Base-by-base conservation (phyloP, 2,113 vertebrate genomes). In the Semicossyphus pulcher region DNA sequence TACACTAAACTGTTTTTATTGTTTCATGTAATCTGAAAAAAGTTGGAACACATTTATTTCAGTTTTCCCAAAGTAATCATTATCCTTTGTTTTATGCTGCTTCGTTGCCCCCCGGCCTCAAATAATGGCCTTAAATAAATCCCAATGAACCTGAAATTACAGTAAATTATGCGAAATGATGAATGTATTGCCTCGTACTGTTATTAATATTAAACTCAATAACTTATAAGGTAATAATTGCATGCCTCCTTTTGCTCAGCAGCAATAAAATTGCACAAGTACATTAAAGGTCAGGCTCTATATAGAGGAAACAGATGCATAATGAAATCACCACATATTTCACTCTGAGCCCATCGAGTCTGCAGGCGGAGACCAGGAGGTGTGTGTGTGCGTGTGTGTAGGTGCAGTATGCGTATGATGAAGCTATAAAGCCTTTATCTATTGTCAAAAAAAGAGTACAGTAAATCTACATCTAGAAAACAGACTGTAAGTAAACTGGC, bases 271-370 rank as follows among this genome's bases (percentile, higher is more conserved):
- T 44, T 78, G 59, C 75, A 76, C 67, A 84, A 59, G 60, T 73
- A 66, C 84, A 83, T 70, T 85, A 90, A 89, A 90, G 86, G 89
- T 88, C 76, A 87, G 63, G 54, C 75, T 39, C 51, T 63, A 16
- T 66, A 26, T 73, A 54, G 12, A 15, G 57, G 80, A 89, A 89
- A 76, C 69, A 75, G 75, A 79, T 75, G 84, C 80, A 72, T 80
- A 86, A 89, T 88, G 72, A 80, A 76, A 81, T 72, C 66, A 63
- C 12, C 54, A 67, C 81, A 81, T 77, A 74, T 84, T 81, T 85
- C 66, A 77, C 39, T 69, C 78, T 44, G 54, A 86, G 79, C 65
- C 68, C 78, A 76, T 26, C 54, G 76, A 83, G 78, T 70, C 77
- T 78, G 89, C 72, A 83, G 84, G 63, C 70, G 80, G 53, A 64